Evolutionary conservation across 2,888 invertebrate genomes (phyloP).

Genomic region (Nephrotoma appendiculata): DNA sequence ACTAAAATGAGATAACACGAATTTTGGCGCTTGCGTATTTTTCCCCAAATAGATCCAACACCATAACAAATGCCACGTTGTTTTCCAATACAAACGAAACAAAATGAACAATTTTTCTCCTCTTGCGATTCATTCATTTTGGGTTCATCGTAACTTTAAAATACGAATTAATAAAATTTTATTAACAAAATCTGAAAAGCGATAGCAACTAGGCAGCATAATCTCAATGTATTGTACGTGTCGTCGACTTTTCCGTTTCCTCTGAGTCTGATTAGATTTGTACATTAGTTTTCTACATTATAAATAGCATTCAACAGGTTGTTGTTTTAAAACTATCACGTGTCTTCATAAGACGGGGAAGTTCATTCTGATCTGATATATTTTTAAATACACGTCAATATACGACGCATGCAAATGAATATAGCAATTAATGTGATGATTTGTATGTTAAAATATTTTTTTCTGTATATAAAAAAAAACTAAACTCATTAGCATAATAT

Average conservation of each 20-base stretch:
- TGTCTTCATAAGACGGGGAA: neutral
- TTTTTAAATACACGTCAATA: no score
- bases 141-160: neutral
- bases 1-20: neutral
- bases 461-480: no score
- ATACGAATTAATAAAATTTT: neutral
- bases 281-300: no score
- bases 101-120: neutral
- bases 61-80: neutral
- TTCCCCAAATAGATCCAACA: neutral
- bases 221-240: neutral
- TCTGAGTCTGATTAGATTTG: neutral
- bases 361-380: neutral
- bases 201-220: neutral
- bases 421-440: no score
- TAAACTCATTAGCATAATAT: neutral
- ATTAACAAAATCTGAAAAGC: neutral
- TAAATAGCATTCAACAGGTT: neutral
- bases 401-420: no score
- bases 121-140: neutral
- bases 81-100: neutral
- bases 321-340: neutral
- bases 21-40: neutral
- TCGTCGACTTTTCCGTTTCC: neutral
- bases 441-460: no score